Base-by-base conservation (phyloP, 2,888 invertebrate species). In the Copidosoma aretas region DNA sequence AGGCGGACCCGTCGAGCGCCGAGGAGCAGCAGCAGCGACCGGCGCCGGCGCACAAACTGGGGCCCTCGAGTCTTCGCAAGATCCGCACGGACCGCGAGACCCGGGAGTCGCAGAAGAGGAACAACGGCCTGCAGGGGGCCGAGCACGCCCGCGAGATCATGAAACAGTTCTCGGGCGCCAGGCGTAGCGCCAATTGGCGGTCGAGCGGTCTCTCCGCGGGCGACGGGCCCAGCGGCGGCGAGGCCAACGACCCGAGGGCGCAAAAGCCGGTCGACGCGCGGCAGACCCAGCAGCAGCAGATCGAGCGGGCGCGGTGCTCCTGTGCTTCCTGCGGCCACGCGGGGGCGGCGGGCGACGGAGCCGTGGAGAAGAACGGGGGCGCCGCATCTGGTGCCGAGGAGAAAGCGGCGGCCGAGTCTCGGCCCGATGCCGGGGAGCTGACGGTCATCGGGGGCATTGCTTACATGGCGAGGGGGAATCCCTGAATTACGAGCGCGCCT, bases 71-170 rank as follows among this genome's bases (percentile, higher is more conserved):
- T 68, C 63, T 81, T 43, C n/a, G 80, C n/a, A 78, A 79, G 56
- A 64, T 79, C 19, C 76, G 78, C 10, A 12, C 75, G 5, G 75
- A 78, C 64, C 77, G 76, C 41, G 75, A 79, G 12, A 68, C 75
- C 1, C 68, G 78, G 0, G 73, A 74, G 3, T 72, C 76, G 4
- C 78, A 77, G 56, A 76, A 71, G 22, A 74, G 75, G n/a, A 82
- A 81, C 66, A 82, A 82, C 59, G 82, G 82, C 0, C 60, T 82
- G 24, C 82, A 82, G 64, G 79, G 81, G 56, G 71, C 75, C 0
- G 75, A 75, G 0, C 73, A 68, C 0, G 68, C 80, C 8, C 73
- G 73, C 10, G 75, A 73, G 58, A 71, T 75, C 1, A 41, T 79
- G 17, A 22, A 0, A 21, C 53, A 25, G 67, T 70, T n/a, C 43